These are phyloP conservation scores for Phaetusa simplex DNA, from an alignment of 2,113 vertebrate species.

Conservation along the genomic window DNA sequence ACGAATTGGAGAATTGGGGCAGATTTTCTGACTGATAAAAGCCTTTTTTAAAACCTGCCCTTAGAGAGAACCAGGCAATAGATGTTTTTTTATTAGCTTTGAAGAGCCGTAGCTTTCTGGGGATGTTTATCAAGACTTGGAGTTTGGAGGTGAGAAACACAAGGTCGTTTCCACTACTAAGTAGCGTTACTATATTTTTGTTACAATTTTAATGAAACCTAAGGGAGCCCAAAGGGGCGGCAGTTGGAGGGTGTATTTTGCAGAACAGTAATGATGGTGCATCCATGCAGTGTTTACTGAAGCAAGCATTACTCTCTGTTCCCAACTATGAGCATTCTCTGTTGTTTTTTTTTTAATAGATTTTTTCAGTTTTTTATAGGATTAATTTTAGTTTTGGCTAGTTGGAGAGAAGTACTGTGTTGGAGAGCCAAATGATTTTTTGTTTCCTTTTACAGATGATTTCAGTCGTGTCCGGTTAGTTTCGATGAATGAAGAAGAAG, in stretches of 20 bases:
- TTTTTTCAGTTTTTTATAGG: neutral
- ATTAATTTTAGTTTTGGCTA: neutral
- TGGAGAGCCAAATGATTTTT: neutral
- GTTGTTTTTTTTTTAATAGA: neutral
- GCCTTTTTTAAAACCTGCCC: neutral
- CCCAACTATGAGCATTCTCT: neutral
- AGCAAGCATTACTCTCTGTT: neutral
- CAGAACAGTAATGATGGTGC: neutral
- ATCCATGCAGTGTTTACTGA: neutral
- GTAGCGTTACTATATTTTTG: neutral
- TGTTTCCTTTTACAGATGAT: constrained; percentile 80
- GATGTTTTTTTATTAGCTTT: neutral
- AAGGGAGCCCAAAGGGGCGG: neutral
- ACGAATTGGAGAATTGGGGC: neutral
- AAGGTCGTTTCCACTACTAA: neutral
- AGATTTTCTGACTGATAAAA: neutral
- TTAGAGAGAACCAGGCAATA: neutral
- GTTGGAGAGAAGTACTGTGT: neutral
- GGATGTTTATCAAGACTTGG: neutral
- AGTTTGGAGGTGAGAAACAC: neutral
- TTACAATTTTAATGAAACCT: neutral
- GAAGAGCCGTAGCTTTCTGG: neutral
- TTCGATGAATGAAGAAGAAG: constrained; percentile 91
- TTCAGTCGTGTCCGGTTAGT: constrained; percentile 93
- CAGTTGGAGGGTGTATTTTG: neutral